Base-by-base conservation (phyloP, 2,888 invertebrate genomes). In the Acanthosoma haemorrhoidale region DNA sequence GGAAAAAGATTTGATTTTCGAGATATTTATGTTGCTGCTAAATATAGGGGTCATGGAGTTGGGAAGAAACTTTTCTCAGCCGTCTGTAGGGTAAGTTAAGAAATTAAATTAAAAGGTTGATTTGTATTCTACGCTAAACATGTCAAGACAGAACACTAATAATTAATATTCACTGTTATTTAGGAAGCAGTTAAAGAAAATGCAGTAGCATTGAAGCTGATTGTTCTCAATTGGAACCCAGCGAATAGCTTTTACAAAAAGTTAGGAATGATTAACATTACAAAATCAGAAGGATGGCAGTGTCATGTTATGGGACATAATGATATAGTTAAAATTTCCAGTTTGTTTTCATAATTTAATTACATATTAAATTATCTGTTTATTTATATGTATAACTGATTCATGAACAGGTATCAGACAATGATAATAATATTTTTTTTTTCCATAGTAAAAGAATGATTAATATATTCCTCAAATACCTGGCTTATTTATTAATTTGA, bases 161-260 rank as follows among this genome's bases (percentile, higher is more conserved):
- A 41, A 8, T n/a, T 60, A 25, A n/a, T 51, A 2, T 25, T 0
- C 39, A 41, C 38, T 68, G 68, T 67, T 60, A 75, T 76, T 16
- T 68, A 82, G 81, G 77, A 77, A 76, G 80, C 79, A 9, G 70
- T 77, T 3, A 77, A 82, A 0, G 80, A 78, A n/a, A 81, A 82
- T 3, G 88, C 88, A 75, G 79, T 78, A 9, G 83, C 90, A 60
- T 78, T 95, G 69, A 90, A 94, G 77, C 92, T 94, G 78, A 85
- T 87, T 77, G 92, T 93, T 11, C 81, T 94, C 43, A 83, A 87
- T 61, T 94, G 93, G 94, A 95, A 95, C 82, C 86, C 89, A 2
- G 91, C 94, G 0, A 82, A 85, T 21, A 80, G 83, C 4, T 92
- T 94, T 80, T 95, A 95, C 79, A 84, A 87, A 75, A 80, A 80